phyloP scores from a whole-genome alignment of 2,113 vertebrate genomes.

The Taxidea taxus region DNA sequence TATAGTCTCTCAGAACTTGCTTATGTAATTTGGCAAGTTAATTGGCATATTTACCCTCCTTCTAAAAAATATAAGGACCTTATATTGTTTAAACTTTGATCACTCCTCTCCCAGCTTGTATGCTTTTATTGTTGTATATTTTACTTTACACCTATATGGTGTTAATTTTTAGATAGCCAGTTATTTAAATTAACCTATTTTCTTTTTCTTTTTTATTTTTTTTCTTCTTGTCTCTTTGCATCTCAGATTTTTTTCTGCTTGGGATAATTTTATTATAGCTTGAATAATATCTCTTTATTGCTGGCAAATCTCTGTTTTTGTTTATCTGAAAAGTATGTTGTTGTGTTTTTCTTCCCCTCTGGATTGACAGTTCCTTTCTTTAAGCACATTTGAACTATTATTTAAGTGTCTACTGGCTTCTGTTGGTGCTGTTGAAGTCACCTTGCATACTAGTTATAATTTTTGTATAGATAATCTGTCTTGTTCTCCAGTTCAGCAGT shows the following conservation, averaged over 20 bases:
- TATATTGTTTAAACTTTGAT: neutral
- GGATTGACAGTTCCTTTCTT: neutral
- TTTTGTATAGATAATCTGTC: neutral
- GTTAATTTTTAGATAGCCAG: neutral
- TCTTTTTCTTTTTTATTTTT: slow-evolving; percentile 28
- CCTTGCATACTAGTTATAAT: neutral
- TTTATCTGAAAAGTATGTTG: neutral
- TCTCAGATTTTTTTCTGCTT: neutral
- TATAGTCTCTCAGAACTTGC: neutral
- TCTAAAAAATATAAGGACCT: neutral
- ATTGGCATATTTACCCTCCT: neutral
- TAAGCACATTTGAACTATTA: neutral
- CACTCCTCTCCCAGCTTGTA: neutral
- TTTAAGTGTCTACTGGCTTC: slow-evolving; percentile 27
- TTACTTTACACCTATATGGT: neutral
- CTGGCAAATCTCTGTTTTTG: neutral
- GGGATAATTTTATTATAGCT: neutral
- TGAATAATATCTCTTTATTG: neutral
- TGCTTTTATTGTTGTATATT: slow-evolving; percentile 6
- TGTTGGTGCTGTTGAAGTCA: neutral
- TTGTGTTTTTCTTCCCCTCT: neutral
- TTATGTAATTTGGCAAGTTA: neutral
- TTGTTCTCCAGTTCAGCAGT: neutral
- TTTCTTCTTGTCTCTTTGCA: neutral
- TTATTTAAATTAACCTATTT: slow-evolving; percentile 1